Conservation (phyloP, 2,888 invertebrate species). For the Choreutis nemorana region DNA sequence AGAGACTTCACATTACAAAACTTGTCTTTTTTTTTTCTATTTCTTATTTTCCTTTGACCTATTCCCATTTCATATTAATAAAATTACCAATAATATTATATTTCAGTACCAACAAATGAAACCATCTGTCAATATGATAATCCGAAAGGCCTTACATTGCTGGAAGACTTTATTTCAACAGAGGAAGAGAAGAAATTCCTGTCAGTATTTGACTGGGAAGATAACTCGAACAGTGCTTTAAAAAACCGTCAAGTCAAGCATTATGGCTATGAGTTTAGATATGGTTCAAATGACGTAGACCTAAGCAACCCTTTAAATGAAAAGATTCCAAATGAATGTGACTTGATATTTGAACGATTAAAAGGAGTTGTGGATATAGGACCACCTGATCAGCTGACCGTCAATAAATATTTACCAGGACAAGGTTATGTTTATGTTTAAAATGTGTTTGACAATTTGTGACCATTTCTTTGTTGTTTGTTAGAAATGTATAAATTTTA, state of each 20-base stretch:
- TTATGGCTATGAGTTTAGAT: slow-evolving; percentile 91
- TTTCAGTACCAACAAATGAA: slow-evolving; percentile 47
- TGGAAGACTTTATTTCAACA: slow-evolving; percentile 75
- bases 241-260: slow-evolving; percentile 90
- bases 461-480: slow-evolving; percentile 2
- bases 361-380: slow-evolving; percentile 33
- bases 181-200: slow-evolving; percentile 73
- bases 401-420: slow-evolving; percentile 84
- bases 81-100: too few relatives aligned
- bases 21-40: too few relatives aligned
- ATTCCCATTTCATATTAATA: not conserved
- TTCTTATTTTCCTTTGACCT: not conserved
- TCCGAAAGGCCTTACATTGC: slow-evolving; percentile 75
- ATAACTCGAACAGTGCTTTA: slow-evolving; percentile 42
- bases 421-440: slow-evolving; percentile 74
- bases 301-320: slow-evolving; percentile 69
- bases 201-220: slow-evolving; percentile 61
- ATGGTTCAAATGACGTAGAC: slow-evolving; percentile 87
- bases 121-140: slow-evolving; percentile 31
- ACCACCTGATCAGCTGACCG: slow-evolving; percentile 83
- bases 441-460: slow-evolving; percentile 1
- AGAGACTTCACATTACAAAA: too few relatives aligned
- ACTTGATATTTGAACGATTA: slow-evolving; percentile 70
- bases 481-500: slow-evolving; percentile 1
- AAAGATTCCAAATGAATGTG: slow-evolving; percentile 75